Conservation (phyloP, 2,113 vertebrate species). For the Dendrocopos noguchii region DNA sequence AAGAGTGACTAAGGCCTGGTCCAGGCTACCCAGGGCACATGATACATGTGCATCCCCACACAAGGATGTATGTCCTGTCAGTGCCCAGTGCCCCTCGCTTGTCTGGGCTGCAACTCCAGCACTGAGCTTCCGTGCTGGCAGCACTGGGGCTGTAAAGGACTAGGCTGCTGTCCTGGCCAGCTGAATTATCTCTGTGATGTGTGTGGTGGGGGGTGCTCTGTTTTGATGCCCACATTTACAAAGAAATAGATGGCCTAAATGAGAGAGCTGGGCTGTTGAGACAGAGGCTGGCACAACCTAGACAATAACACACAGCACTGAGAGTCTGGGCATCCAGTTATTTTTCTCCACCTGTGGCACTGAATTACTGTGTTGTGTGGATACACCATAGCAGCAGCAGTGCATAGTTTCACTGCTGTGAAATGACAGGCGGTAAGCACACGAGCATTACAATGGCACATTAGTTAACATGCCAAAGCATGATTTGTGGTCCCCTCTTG, state of each 20-base stretch:
- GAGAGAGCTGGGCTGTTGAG: background rate
- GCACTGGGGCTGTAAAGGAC: background rate
- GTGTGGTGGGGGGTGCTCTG: background rate
- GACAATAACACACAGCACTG: background rate
- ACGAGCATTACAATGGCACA: background rate
- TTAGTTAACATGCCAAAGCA: background rate
- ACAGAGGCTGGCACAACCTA: background rate
- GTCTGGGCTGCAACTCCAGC: background rate
- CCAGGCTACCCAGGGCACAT: too few relatives aligned
- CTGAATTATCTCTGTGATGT: background rate
- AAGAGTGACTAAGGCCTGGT: too few relatives aligned
- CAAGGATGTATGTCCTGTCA: background rate
- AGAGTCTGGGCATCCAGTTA: background rate
- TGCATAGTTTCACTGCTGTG: background rate
- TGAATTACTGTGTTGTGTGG: background rate
- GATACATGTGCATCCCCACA: background rate
- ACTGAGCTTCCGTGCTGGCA: background rate
- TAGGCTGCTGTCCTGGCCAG: background rate
- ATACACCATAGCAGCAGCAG: background rate
- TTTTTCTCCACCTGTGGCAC: background rate
- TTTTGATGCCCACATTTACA: background rate
- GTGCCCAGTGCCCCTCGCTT: too few relatives aligned
- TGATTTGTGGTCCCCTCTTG: background rate
- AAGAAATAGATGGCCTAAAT: background rate
- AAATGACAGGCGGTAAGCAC: background rate